These are phyloP conservation scores for Pediacus dermestoides DNA, from an alignment of 2,888 invertebrate genomes.

Conservation along the genomic window DNA sequence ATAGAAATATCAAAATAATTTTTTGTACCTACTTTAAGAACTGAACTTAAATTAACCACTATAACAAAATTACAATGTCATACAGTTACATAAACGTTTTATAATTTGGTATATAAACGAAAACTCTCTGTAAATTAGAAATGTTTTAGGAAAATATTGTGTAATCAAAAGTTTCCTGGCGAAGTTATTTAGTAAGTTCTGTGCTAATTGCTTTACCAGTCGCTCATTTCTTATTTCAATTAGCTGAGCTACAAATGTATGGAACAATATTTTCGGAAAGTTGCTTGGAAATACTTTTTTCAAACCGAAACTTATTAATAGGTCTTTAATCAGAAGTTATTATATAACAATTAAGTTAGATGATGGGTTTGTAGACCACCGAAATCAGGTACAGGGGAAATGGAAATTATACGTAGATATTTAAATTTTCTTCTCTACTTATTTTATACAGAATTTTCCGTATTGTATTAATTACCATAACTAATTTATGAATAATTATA, in stretches of 20 bases:
- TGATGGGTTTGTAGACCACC: too few species aligned
- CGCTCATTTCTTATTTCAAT: not conserved
- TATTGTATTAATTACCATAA: constrained; percentile 35
- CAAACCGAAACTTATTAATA: too few species aligned
- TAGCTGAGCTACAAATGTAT: too few species aligned
- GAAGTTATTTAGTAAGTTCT: constrained; percentile 1
- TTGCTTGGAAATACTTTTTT: too few species aligned
- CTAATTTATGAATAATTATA: constrained; percentile 35
- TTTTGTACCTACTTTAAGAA: too few species aligned
- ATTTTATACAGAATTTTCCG: constrained; percentile 26
- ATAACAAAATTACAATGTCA: too few species aligned
- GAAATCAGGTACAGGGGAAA: constrained; percentile 14
- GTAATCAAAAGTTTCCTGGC: constrained; percentile 1
- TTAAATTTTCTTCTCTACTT: constrained; percentile 31
- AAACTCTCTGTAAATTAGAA: too few species aligned
- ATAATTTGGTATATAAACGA: too few species aligned
- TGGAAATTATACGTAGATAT: constrained; percentile 28
- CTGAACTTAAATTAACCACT: too few species aligned
- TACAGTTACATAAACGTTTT: too few species aligned
- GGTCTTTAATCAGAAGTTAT: constrained; percentile 1
- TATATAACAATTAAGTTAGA: constrained; percentile 1
- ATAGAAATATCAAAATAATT: too few species aligned
- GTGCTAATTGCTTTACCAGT: constrained; percentile 1
- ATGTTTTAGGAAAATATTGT: constrained; percentile 1
- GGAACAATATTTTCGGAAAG: too few species aligned